Evolutionary conservation across 1,140 invertebrate species (phyloP), one percentile per base, ranked within the genome.

Genomic region (Phenacoccus solenopsis): DNA sequence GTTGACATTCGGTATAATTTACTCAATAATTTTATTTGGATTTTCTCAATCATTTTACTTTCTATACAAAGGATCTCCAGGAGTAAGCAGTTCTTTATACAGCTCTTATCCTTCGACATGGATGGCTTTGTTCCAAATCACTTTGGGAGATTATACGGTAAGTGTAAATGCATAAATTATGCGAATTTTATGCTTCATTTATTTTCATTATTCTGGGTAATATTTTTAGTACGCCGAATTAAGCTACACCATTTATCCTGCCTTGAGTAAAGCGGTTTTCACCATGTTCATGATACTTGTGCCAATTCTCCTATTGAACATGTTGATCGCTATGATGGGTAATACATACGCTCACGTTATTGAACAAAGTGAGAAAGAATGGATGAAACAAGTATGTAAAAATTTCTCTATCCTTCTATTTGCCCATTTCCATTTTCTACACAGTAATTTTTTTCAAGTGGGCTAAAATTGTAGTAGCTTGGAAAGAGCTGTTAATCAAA

Each of bases 241-340:
- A 70, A 86, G 88, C 69, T 83, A 88, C 75, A 95, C 94, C 1
- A 90, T 90, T 1, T 97, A 98, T 79, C 90, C 94, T 13, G 88
- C 88, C 70, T 78, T 98, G 56, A 90, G 91, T 0, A 98, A 98
- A 81, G 87, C 92, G 0, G 92, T 98, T 9, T 98, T 99, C 78
- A 88, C 93, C 0, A 84, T 97, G 28, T 98, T 98, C 78, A 98
- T 98, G 93, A 91, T 98, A 21, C 87, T 98, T 64, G 93, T 98
- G 70, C 96, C 96, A 0, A 96, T 98, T 75, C 81, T 98, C 20
- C 81, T 98, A 73, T 84, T 98, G 3, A 98, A 98, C 85, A 93
- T 98, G 93, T 84, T 98, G 76, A 98, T 98, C 74, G 96, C 96
- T 71, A 98, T 98, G 95, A 98, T 98, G 94, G 94, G 93, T 70